phyloP scores from a whole-genome alignment of 2,113 vertebrate species.

The Rana temporaria region DNA sequence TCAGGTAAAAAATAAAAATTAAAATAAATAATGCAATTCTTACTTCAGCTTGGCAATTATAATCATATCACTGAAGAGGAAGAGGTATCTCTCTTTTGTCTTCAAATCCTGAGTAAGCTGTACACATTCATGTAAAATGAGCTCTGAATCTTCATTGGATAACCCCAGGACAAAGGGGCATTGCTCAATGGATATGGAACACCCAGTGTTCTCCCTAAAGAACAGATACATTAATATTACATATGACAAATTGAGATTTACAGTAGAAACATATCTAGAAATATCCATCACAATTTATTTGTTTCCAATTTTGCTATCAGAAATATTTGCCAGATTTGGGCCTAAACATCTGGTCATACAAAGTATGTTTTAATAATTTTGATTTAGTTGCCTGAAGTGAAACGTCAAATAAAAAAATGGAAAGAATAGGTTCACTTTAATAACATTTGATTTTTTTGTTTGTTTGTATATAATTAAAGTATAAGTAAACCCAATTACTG shows the following conservation, averaged over 20 bases:
- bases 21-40: constrained; percentile 24
- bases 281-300: too few species aligned
- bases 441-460: too few species aligned
- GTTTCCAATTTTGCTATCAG: too few species aligned
- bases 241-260: background rate
- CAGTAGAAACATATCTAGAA: background rate
- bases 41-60: constrained; percentile 75
- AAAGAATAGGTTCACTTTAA: too few species aligned
- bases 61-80: constrained; percentile 73
- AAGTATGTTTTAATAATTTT: too few species aligned
- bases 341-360: too few species aligned
- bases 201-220: constrained; percentile 69
- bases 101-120: constrained; percentile 69
- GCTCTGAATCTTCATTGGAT: constrained; percentile 65
- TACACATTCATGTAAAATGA: constrained; percentile 69
- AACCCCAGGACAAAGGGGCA: constrained; percentile 75
- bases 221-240: background rate
- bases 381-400: too few species aligned
- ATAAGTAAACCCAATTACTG: too few species aligned
- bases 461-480: too few species aligned
- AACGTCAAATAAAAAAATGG: too few species aligned
- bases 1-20: too few species aligned
- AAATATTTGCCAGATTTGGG: too few species aligned
- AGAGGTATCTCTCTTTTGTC: constrained; percentile 70
- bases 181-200: constrained; percentile 67